phyloP scores from a whole-genome alignment of 2,888 invertebrate genomes.

The Mellilla xanthometata region DNA sequence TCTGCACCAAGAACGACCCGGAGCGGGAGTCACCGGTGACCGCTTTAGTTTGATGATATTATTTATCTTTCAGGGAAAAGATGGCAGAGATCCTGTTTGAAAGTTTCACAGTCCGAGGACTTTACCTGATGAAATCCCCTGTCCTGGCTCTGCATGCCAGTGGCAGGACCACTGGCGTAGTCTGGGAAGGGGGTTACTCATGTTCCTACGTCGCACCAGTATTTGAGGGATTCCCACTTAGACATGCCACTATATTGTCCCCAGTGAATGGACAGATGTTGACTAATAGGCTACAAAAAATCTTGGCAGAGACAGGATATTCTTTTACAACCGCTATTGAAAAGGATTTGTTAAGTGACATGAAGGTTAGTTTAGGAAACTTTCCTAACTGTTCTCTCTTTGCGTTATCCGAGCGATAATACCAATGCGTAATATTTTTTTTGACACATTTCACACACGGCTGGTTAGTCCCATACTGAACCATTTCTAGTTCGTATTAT shows the following conservation, averaged over 20 bases:
- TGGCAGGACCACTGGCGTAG: slow-evolving; percentile 77
- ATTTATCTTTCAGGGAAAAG: slow-evolving; percentile 83
- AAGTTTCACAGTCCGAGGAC: slow-evolving; percentile 78
- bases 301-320: slow-evolving; percentile 91
- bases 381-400: too few relatives aligned
- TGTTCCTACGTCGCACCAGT: slow-evolving; percentile 75
- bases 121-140: slow-evolving; percentile 72
- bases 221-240: slow-evolving; percentile 88
- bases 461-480: too few relatives aligned
- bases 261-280: slow-evolving; percentile 93
- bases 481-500: too few relatives aligned
- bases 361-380: slow-evolving; percentile 89
- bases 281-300: slow-evolving; percentile 90
- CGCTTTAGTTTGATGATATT: too few relatives aligned
- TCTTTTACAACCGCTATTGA: slow-evolving; percentile 94
- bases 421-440: too few relatives aligned
- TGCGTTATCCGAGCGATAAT: too few relatives aligned
- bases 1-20: too few relatives aligned
- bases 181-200: slow-evolving; percentile 74
- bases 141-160: slow-evolving; percentile 72
- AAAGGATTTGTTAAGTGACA: slow-evolving; percentile 93
- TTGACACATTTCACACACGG: too few relatives aligned
- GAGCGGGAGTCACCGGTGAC: too few relatives aligned
- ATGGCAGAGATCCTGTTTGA: slow-evolving; percentile 77
- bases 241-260: slow-evolving; percentile 91